A percentile compares a stretch with the other conserved stretches of the same genome.
These are phyloP conservation scores for Caenorhabditis sp. DNA, from an alignment of 2,888 invertebrate species.

Conservation along the genomic window DNA sequence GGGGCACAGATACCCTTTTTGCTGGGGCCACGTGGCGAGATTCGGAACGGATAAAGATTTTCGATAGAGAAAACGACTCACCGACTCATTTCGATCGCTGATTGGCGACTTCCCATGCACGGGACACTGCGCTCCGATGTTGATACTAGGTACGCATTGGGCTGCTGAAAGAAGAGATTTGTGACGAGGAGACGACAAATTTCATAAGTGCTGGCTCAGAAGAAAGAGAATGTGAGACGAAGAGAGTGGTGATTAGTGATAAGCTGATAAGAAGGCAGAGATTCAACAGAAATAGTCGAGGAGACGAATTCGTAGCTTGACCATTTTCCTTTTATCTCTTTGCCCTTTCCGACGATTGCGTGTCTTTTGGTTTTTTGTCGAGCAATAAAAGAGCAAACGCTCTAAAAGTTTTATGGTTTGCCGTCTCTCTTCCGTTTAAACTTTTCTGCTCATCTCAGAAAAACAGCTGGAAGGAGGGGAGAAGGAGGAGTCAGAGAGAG, in stretches of 20 bases:
- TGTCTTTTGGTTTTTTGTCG: slow-evolving; percentile 17
- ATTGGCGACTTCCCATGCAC: slow-evolving; percentile 58
- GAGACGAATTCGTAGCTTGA: too few relatives aligned
- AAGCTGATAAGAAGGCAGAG: not conserved
- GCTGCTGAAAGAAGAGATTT: slow-evolving; percentile 15
- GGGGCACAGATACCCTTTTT: slow-evolving; percentile 44
- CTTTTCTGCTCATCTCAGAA: not conserved
- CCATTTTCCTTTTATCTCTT: slow-evolving; percentile 13
- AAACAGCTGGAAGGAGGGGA: slow-evolving; percentile 4
- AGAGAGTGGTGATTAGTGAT: not conserved
- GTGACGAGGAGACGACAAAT: not conserved
- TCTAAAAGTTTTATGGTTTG: slow-evolving; percentile 10
- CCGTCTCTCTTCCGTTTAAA: not conserved
- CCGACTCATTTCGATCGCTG: slow-evolving; percentile 62
- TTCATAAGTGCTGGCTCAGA: too few relatives aligned
- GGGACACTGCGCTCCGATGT: slow-evolving; percentile 56
- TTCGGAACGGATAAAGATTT: not conserved
- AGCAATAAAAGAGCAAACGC: not conserved
- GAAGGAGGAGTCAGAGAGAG: not conserved
- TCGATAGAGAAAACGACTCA: slow-evolving; percentile 26
- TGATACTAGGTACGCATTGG: slow-evolving; percentile 57
- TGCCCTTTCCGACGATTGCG: slow-evolving; percentile 32
- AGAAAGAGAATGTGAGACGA: not conserved
- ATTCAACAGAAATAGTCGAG: not conserved
- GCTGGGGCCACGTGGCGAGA: slow-evolving; percentile 43